Evolutionary conservation across 2,888 invertebrate genomes (phyloP), one percentile per base, ranked within the genome.

Genomic region (Baccha elongata): DNA sequence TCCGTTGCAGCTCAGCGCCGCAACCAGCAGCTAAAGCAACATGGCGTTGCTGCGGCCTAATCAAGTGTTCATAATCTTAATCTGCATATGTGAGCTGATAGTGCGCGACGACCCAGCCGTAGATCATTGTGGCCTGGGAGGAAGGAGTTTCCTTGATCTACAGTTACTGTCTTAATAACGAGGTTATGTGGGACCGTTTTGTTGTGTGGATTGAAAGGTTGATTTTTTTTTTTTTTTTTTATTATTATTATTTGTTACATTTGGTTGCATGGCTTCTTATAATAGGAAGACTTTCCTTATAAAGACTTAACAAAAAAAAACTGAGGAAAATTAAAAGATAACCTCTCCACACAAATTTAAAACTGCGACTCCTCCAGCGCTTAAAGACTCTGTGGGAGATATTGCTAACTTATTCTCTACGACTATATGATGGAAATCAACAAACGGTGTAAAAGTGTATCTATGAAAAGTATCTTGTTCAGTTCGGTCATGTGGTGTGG

Each of bases 151-250:
- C 83, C 83, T 83, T 83, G 78, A 83, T 83, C 83, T 83, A 83
- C 83, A 83, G 78, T 83, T 83, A 83, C 83, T 78, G 83, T 83
- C 83, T 83, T 78, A 83, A 83, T 83, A 83, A 83, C 72, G 83
- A 83, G 83, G 83, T 83, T 83, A 83, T 69, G 50, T 46, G 64
- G 64, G 78, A 73, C 68, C 72, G 64, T 78, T 83, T 78, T 78
- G 72, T 68, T 64, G 53, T 68, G 65, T 58, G 65, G 65, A 81
- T 71, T 75, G 69, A 67, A 81, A 71, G 65, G 71, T 55, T 79
- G 60, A 35, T 60, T 26, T 72, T 37, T 17, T 26, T 32, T 10
- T 55, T 53, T 23, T 35, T 26, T 23, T 15, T 23, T 17, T 21
- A 6, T 6, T 19, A 15, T 21, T 37, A 23, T n/a, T 15, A n/a